Conservation (phyloP, 2,113 vertebrate species). For the Engystomops pustulosus region DNA sequence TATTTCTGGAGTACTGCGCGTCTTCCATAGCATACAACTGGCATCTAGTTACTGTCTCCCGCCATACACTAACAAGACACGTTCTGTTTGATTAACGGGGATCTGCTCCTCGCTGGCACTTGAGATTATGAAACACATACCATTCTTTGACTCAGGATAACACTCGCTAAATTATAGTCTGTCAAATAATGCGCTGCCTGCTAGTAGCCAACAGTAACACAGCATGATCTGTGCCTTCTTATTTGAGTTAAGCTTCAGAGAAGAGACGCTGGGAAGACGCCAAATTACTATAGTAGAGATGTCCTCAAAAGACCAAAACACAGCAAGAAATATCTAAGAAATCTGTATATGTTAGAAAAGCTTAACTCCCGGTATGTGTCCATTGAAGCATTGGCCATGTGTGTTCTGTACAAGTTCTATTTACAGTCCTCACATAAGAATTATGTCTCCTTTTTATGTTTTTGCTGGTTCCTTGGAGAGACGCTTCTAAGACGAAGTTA, state of each 20-base stretch:
- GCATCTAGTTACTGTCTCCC: neutral
- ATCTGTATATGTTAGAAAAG: neutral
- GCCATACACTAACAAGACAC: neutral
- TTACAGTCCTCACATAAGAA: too few species aligned
- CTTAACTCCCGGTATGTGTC: neutral
- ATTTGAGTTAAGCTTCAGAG: neutral
- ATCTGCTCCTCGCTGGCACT: neutral
- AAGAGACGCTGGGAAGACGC: neutral
- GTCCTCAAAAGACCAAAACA: constrained; percentile 20
- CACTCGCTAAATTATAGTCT: neutral
- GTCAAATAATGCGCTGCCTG: constrained; percentile 61
- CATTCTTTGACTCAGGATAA: neutral
- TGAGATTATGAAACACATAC: constrained; percentile 1
- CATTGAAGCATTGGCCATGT: neutral
- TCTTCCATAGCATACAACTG: neutral
- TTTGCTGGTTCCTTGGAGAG: too few species aligned
- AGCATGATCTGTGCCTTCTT: constrained; percentile 18
- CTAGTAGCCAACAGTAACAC: neutral
- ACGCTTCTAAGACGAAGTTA: too few species aligned
- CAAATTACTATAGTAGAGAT: constrained; percentile 10
- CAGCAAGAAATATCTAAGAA: neutral
- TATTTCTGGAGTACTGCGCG: too few species aligned
- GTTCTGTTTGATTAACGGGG: neutral
- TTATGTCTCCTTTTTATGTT: too few species aligned
- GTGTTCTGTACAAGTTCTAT: neutral